A percentile compares a stretch with the other conserved stretches of the same genome.
Evolutionary conservation across 2,113 vertebrate species (phyloP).

Genomic region (Cochlearius cochlearius): DNA sequence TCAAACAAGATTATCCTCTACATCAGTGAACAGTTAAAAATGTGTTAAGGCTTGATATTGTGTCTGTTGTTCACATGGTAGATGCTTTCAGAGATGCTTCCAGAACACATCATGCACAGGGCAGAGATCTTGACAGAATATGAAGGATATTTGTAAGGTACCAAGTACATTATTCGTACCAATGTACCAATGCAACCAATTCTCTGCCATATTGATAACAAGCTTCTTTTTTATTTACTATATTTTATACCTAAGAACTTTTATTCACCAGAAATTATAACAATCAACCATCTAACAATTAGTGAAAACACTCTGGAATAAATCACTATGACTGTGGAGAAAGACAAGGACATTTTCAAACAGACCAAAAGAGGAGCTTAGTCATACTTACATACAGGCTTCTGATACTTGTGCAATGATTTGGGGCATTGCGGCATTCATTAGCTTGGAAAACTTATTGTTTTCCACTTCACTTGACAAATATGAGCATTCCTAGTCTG

Average conservation of each 20-base stretch:
- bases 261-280: neutral
- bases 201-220: neutral
- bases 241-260: neutral
- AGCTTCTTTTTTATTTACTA: neutral
- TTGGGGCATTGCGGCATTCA: neutral
- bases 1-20: neutral
- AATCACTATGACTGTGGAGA: neutral
- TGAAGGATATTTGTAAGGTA: neutral
- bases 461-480: neutral
- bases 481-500: neutral
- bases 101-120: neutral
- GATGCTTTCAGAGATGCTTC: neutral
- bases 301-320: neutral
- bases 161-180: no score
- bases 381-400: neutral
- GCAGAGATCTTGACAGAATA: neutral
- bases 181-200: no score
- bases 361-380: neutral
- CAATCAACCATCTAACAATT: neutral
- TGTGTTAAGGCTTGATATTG: conserved; percentile 3
- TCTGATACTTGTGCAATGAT: neutral
- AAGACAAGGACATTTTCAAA: neutral
- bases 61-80: neutral
- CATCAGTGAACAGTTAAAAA: neutral
- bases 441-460: neutral